These are phyloP conservation scores for Eupithecia dodoneata DNA, from an alignment of 2,888 invertebrate species.

Conservation along the genomic window DNA sequence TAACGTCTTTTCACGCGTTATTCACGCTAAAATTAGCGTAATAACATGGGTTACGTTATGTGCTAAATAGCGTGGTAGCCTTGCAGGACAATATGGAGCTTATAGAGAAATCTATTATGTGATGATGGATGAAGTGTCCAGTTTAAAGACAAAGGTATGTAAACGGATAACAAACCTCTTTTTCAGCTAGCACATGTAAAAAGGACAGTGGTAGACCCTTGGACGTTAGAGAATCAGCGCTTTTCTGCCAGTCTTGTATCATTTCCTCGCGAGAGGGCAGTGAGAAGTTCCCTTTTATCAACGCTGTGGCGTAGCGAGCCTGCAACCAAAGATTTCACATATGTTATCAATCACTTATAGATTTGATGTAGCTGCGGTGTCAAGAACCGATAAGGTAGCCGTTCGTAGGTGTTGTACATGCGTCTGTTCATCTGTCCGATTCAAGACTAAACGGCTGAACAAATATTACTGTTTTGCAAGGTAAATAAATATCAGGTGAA, in stretches of 20 bases:
- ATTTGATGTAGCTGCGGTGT: background rate
- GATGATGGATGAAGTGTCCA: background rate
- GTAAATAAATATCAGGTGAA: background rate
- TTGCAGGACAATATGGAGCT: no score
- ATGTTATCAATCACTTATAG: background rate
- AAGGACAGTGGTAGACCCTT: slow-evolving; percentile 61
- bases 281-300: slow-evolving; percentile 71
- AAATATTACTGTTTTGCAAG: background rate
- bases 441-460: background rate
- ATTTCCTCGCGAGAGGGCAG: slow-evolving; percentile 68
- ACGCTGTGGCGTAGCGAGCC: slow-evolving; percentile 71
- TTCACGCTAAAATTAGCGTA: no score
- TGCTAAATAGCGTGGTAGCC: no score
- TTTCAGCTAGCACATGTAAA: slow-evolving; percentile 70
- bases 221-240: slow-evolving; percentile 56
- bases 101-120: no score
- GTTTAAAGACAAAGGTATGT: background rate
- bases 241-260: slow-evolving; percentile 71
- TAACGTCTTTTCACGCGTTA: no score
- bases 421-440: background rate
- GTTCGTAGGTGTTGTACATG: background rate
- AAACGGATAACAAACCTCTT: slow-evolving; percentile 55
- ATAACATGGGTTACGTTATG: no score
- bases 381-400: background rate
- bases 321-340: slow-evolving; percentile 45